Evolutionary conservation across 2,113 vertebrate genomes (phyloP).

Genomic region (Microcebus ravelobensis): DNA sequence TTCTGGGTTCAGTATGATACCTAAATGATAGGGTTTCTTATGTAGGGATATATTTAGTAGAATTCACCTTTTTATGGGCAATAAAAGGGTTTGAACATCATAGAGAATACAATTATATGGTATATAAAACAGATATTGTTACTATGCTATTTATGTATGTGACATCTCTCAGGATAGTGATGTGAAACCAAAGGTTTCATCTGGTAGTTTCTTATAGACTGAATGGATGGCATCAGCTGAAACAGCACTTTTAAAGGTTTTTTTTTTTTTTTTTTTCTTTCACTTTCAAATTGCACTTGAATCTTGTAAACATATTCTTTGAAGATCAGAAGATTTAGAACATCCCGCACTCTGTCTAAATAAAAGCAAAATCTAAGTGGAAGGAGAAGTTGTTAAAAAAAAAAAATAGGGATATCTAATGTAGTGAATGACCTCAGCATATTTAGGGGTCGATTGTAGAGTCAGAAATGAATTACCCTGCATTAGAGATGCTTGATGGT

Average conservation of each 20-base stretch:
- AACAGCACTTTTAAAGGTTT: constrained; percentile 36
- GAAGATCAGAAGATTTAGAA: constrained; percentile 50
- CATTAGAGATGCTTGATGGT: constrained; percentile 65
- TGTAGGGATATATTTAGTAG: neutral
- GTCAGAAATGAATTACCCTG: constrained; percentile 72
- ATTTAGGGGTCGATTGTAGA: constrained; percentile 30
- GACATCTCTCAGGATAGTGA: neutral
- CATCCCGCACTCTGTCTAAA: neutral
- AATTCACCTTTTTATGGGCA: constrained; percentile 40
- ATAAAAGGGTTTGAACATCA: constrained; percentile 56
- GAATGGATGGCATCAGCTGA: neutral
- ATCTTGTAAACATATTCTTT: constrained; percentile 37
- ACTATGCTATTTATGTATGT: constrained; percentile 45
- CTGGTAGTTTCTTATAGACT: neutral
- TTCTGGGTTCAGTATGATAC: neutral
- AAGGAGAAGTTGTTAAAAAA: constrained; percentile 39
- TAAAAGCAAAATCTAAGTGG: constrained; percentile 55
- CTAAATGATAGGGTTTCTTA: constrained; percentile 39
- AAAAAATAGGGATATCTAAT: constrained; percentile 55
- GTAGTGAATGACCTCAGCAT: neutral
- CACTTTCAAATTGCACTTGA: constrained; percentile 55
- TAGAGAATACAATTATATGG: constrained; percentile 43
- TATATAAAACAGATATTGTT: constrained; percentile 58
- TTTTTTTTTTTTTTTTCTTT: constrained; percentile 41
- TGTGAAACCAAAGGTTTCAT: constrained; percentile 38